Conservation (phyloP, 2,888 invertebrate species). For the Polydrusus tereticollis region DNA sequence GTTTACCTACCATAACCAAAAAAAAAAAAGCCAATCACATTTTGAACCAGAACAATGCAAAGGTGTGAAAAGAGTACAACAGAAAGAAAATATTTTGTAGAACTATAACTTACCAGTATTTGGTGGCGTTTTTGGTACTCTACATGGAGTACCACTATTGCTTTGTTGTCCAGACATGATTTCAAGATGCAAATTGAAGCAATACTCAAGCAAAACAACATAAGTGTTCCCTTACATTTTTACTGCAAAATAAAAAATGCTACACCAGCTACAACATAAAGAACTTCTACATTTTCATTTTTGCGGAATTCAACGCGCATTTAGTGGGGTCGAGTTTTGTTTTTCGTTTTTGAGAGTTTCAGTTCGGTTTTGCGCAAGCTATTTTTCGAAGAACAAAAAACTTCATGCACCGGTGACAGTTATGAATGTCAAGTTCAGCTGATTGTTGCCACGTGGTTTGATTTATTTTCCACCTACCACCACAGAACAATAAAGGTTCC, state of each 20-base stretch:
- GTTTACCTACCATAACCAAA: slow-evolving; percentile 58
- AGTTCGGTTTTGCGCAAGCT: slow-evolving; percentile 19
- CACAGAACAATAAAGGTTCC: too few species aligned
- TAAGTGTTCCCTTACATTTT: slow-evolving; percentile 20
- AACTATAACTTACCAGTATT: slow-evolving; percentile 36
- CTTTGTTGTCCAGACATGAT: slow-evolving; percentile 46
- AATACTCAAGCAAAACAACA: slow-evolving; percentile 31
- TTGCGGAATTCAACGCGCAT: background rate
- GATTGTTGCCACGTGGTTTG: slow-evolving; percentile 13
- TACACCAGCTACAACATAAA: slow-evolving; percentile 13
- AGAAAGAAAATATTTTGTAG: background rate
- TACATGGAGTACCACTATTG: slow-evolving; percentile 39
- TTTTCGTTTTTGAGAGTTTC: background rate
- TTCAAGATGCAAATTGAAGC: slow-evolving; percentile 27
- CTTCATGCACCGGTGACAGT: background rate
- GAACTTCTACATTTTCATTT: slow-evolving; percentile 12
- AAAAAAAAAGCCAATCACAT: background rate
- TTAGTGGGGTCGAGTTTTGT: too few species aligned
- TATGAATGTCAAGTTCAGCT: slow-evolving; percentile 26
- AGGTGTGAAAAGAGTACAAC: too few species aligned
- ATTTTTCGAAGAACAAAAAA: slow-evolving; percentile 18
- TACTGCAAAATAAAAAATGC: slow-evolving; percentile 11
- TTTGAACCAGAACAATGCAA: too few species aligned
- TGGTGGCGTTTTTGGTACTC: slow-evolving; percentile 42
- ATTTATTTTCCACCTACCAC: background rate